These are phyloP conservation scores for Zosterops hypoxanthus DNA, from an alignment of 2,113 vertebrate genomes.

Conservation along the genomic window DNA sequence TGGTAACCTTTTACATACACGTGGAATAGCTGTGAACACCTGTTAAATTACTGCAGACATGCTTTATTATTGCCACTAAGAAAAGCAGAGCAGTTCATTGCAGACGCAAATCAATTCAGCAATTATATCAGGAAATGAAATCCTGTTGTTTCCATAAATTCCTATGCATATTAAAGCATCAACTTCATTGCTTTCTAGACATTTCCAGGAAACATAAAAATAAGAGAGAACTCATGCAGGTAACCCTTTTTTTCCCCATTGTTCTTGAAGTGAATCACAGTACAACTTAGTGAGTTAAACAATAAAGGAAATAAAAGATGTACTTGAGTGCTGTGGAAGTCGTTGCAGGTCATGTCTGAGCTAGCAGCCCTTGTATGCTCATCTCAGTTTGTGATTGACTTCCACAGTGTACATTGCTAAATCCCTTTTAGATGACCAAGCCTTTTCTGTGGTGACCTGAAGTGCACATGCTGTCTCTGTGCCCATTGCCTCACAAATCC, in stretches of 20 bases:
- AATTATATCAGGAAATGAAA: constrained; percentile 37
- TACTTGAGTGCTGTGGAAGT: not conserved
- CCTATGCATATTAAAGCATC: not conserved
- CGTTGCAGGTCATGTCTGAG: not conserved
- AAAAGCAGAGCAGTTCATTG: constrained; percentile 37
- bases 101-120: constrained; percentile 15
- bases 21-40: constrained; percentile 42
- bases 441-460: not conserved
- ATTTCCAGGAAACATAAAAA: constrained; percentile 11
- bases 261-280: not conserved
- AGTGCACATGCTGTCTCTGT: not conserved
- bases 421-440: not conserved
- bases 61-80: constrained; percentile 43
- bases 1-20: constrained; percentile 39
- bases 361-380: not conserved
- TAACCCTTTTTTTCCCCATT: not conserved
- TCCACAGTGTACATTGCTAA: not conserved
- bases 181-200: constrained; percentile 36
- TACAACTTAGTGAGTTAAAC: not conserved
- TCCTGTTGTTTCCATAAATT: constrained; percentile 46
- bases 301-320: not conserved
- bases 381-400: not conserved
- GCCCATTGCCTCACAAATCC: not conserved
- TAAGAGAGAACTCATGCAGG: not conserved
- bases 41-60: constrained; percentile 54